phyloP scores from a whole-genome alignment of 92 coral and sea anemone genomes.

The Montipora capitata region DNA sequence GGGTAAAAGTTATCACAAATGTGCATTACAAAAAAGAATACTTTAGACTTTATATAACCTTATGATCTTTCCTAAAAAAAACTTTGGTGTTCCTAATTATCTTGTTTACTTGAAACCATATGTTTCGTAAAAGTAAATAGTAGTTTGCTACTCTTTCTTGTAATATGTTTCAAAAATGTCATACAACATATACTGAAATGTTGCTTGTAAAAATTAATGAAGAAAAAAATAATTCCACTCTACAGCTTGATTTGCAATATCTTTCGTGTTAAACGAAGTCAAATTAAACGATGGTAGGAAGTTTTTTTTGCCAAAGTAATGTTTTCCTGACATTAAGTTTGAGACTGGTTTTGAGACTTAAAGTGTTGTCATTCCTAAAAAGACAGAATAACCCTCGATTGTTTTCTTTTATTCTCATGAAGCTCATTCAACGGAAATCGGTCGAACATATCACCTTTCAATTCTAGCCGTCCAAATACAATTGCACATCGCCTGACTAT shows the following conservation, averaged over 20 bases:
- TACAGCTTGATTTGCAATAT: no score
- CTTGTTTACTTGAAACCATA: conserved; percentile 38
- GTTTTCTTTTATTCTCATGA: not conserved
- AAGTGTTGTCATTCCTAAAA: not conserved
- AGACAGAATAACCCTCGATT: not conserved
- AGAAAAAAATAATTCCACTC: no score
- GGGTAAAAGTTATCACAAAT: not conserved
- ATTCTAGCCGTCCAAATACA: no score
- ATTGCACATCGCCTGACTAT: no score
- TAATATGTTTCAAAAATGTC: not conserved
- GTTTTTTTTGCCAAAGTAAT: no score
- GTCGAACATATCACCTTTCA: not conserved
- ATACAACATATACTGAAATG: not conserved
- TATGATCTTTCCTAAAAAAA: no score
- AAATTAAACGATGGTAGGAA: no score
- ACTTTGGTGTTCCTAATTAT: conserved; percentile 6
- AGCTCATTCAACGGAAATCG: conserved; percentile 17
- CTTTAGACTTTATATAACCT: no score
- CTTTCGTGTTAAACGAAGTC: no score
- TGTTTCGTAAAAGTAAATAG: conserved; percentile 9
- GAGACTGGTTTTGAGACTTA: no score
- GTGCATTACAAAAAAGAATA: not conserved
- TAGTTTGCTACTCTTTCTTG: not conserved
- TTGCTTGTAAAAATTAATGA: no score
- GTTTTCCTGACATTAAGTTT: not conserved